These are phyloP conservation scores for Ambastaia sidthimunki DNA, from an alignment of 2,797 vertebrate genomes.

Conservation along the genomic window DNA sequence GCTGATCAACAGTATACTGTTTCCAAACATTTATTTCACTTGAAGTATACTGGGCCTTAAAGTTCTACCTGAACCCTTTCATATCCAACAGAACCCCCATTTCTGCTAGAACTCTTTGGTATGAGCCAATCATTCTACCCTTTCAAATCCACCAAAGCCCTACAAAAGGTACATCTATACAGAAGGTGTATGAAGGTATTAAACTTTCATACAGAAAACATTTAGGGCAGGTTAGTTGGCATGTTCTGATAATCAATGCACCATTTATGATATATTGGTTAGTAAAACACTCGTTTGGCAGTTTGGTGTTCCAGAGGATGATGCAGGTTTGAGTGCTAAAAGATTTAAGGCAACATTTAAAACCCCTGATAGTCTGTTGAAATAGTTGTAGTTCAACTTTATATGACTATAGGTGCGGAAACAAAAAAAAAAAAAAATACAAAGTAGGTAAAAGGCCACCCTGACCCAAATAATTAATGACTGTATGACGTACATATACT, in stretches of 20 bases:
- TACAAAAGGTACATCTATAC: neutral
- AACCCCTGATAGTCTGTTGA: neutral
- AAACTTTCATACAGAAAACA: neutral
- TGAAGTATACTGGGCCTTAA: no score
- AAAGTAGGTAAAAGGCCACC: neutral
- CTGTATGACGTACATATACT: neutral
- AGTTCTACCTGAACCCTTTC: neutral
- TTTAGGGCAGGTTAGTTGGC: neutral
- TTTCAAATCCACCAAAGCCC: neutral
- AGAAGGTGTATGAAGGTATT: neutral
- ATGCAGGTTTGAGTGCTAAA: neutral
- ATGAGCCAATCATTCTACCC: no score
- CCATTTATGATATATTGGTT: neutral
- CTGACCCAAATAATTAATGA: conserved; percentile 16
- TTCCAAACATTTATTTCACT: no score
- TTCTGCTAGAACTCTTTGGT: neutral
- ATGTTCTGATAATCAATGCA: neutral
- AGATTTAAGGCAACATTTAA: neutral
- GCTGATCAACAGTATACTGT: no score
- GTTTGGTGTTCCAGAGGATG: neutral
- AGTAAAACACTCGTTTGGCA: neutral
- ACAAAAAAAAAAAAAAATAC: neutral
- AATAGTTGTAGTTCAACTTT: neutral
- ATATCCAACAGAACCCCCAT: neutral
- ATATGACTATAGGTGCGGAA: neutral